phyloP scores from a whole-genome alignment of 2,113 vertebrate genomes.

The Arothron firmamentum region DNA sequence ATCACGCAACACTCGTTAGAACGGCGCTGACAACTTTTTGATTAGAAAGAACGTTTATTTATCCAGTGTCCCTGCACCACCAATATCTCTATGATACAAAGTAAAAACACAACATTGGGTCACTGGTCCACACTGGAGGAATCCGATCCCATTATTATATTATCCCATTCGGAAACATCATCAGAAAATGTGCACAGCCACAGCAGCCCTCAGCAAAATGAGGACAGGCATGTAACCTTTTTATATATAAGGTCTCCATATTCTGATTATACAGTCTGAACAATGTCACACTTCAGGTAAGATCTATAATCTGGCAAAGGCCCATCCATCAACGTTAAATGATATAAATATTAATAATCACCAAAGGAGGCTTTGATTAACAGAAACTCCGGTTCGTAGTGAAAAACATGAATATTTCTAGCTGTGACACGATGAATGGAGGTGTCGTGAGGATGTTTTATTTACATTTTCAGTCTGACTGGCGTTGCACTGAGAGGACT shows the following conservation, averaged over 20 bases:
- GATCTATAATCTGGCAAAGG: not conserved
- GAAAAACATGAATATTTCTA: conserved; percentile 40
- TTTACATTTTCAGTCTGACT: conserved; percentile 22
- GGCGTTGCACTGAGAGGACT: not conserved
- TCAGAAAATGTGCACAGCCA: conserved; percentile 25
- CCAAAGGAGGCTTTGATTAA: conserved; percentile 33
- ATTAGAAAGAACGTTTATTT: no score
- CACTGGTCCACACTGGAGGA: no score
- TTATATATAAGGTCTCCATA: conserved; percentile 33
- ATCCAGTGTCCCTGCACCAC: no score
- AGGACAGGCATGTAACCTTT: conserved; percentile 30
- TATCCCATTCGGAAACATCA: not conserved
- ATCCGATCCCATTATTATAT: not conserved
- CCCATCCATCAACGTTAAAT: conserved; percentile 3
- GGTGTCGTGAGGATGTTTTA: conserved; percentile 11
- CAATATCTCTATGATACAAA: no score
- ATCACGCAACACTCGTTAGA: not conserved
- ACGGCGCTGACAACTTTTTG: not conserved
- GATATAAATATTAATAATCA: conserved; percentile 24
- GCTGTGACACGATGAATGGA: no score
- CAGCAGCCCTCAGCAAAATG: conserved; percentile 47
- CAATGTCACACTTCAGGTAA: conserved; percentile 12
- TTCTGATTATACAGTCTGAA: conserved; percentile 33
- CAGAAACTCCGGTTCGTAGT: conserved; percentile 1
- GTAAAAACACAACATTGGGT: no score